Base-by-base conservation (phyloP, 2,888 invertebrate genomes). In the Trichacis sp. region DNA sequence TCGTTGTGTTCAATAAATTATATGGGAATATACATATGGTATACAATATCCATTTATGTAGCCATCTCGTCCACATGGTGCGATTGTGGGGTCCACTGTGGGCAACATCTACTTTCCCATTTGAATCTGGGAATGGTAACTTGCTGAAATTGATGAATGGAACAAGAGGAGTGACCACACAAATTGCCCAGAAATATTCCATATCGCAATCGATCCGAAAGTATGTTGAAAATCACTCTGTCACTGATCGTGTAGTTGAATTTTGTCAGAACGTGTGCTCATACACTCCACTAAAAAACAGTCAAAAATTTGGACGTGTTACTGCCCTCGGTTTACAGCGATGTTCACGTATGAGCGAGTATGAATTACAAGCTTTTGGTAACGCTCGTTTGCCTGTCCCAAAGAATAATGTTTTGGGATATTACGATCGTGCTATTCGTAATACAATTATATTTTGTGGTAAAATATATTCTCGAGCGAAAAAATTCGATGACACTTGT, bases 1-100 rank as follows among this genome's bases (percentile, higher is more conserved):
- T 43, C 19, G 5, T n/a, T 43, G 12, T 4, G 3, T 43, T 14
- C 15, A 43, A 43, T 15, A 43, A 19, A 43, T 15, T 43, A 14
- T 43, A 43, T 19, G 43, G 43, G 2, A 43, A 43, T 43, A 9
- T 43, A 5, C 17, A 43, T 43, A 43, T 43, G 43, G 43, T 43
- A n/a, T 43, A 43, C 43, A 43, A 43, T 43, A 43, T 43, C 17
- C 43, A 43, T 14, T n/a, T 14, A 11, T 43, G 43, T 43, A 43
- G 9, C 6, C 15, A 43, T 43, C 43, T 43, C 6, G 43, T 11
- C 5, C 15, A 43, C 12, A 43, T 43, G 43, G 43, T 43, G 4
- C 5, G 19, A 43, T 11, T 18, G 43, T 17, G 19, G 17, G 43
- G 43, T 8, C n/a, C 43, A 2, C n/a, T 43, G 19, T 43, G 43